Evolutionary conservation across 2,888 invertebrate species (phyloP), one percentile per base, ranked within the genome.

Genomic region (Pteria penguin): DNA sequence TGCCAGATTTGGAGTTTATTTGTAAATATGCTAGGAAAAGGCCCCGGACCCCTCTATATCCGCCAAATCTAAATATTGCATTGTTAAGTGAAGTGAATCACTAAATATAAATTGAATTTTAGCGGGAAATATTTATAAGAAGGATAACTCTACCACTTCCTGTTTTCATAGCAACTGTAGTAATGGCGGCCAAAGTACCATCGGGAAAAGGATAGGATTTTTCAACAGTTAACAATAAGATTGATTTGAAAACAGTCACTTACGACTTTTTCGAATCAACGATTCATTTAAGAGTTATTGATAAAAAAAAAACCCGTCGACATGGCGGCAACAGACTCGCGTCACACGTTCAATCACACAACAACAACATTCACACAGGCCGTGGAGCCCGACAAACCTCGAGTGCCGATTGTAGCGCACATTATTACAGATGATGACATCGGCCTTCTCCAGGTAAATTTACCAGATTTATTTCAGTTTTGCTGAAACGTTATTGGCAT

Each of bases 391-490:
- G 76, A 76, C 8, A 84, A 82, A 65, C 76, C 79, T 14, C 79
- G 79, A 5, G 86, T 90, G 24, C 92, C 92, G 11, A 75, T 91
- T 62, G 90, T 92, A 5, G 78, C 88, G 18, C 90, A 91, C 78
- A 84, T 89, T n/a, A 89, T 91, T 36, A 90, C 90, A 33, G 91
- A 92, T 80, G 91, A 91, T 75, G 91, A 91, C 68, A 80, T 90
- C 45, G 91, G 89, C 0, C 79, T 89, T 14, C 71, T 88, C 18
- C 86, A 90, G 89, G 91, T 90, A 79, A 78, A 58, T 61, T n/a
- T n/a, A n/a, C n/a, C n/a, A n/a, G n/a, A n/a, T n/a, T n/a, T n/a
- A n/a, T n/a, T n/a, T n/a, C n/a, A n/a, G n/a, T n/a, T n/a, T n/a
- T n/a, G n/a, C n/a, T n/a, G n/a, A n/a, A n/a, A n/a, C n/a, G n/a